Conservation (phyloP, 2,113 vertebrate species). For the Silurus meridionalis region DNA sequence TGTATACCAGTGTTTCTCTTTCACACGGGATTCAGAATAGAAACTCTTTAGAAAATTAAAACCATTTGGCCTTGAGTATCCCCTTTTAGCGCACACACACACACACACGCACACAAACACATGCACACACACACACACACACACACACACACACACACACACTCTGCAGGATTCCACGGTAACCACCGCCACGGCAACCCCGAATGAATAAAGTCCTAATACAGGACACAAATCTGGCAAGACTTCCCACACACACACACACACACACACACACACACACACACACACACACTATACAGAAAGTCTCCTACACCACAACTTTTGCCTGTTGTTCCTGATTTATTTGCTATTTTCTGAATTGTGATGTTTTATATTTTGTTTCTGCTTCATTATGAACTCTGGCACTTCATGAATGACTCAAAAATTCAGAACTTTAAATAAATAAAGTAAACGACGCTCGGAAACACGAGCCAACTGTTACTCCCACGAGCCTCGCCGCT, state of each 20-base stretch:
- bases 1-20: not conserved
- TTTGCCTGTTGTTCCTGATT: not conserved
- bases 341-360: not conserved
- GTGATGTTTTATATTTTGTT: not conserved
- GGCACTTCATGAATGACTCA: not conserved
- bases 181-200: conserved; percentile 13
- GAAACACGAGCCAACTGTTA: not conserved
- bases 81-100: not conserved
- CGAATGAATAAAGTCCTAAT: conserved; percentile 14
- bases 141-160: not conserved
- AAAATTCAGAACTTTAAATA: not conserved
- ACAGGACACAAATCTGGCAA: not conserved
- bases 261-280: not conserved
- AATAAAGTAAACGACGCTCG: not conserved
- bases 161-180: not conserved
- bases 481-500: not conserved
- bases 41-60: not conserved
- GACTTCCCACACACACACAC: not conserved
- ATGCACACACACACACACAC: not conserved
- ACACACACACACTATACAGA: not conserved
- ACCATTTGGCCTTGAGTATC: not conserved
- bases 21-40: not conserved
- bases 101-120: not conserved
- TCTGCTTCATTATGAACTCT: too few species aligned
- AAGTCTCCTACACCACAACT: not conserved